A percentile compares a stretch with the other conserved stretches of the same genome.
Conservation (phyloP, 2,888 invertebrate genomes). For the Agrotis segetum region DNA sequence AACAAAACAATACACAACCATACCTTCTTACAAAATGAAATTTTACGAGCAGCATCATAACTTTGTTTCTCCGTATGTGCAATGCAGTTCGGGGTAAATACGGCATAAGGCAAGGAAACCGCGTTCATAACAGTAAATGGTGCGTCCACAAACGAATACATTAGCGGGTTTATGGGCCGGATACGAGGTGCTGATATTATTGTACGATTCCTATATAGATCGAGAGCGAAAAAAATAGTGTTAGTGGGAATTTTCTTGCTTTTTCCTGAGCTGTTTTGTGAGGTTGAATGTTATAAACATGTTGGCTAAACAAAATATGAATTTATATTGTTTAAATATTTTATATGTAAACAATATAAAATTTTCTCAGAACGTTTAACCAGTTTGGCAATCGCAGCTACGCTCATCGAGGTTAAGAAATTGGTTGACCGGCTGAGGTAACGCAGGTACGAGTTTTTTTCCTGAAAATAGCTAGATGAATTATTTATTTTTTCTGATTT, state of each 20-base stretch:
- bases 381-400: no score
- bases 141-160: constrained; percentile 79
- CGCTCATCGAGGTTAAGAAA: no score
- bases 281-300: no score
- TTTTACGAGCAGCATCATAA: constrained; percentile 30
- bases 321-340: no score
- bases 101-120: constrained; percentile 74
- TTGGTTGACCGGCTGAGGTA: no score
- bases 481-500: no score
- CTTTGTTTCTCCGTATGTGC: constrained; percentile 43
- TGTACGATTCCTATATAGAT: constrained; percentile 59
- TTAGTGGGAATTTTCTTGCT: constrained; percentile 35
- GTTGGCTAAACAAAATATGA: no score
- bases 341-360: no score
- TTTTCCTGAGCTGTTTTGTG: constrained; percentile 3
- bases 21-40: background rate
- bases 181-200: constrained; percentile 71
- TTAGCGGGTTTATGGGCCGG: constrained; percentile 80
- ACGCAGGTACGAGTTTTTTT: no score
- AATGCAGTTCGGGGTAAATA: constrained; percentile 74
- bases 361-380: no score
- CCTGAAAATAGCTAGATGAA: no score
- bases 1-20: background rate
- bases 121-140: constrained; percentile 82
- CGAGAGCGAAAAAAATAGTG: constrained; percentile 20